A percentile compares a stretch with the other conserved stretches of the same genome.
phyloP scores from a whole-genome alignment of 92 coral and sea anemone species.

The Phenganax stokvisi region DNA sequence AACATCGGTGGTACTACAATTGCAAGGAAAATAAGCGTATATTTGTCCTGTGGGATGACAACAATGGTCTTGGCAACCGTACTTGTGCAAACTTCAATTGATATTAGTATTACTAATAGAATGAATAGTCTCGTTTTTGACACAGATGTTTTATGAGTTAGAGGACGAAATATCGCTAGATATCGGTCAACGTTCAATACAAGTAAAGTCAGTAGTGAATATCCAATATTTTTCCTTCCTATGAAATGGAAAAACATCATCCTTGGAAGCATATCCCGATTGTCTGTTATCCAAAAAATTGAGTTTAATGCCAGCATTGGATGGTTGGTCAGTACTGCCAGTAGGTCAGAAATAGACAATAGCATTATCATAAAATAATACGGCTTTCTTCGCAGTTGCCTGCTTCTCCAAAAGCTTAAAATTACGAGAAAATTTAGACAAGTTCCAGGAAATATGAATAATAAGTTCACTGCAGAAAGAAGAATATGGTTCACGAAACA shows the following conservation, averaged over 20 bases:
- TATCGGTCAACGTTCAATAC: no score
- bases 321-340: no score
- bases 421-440: no score
- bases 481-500: no score
- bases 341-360: background rate
- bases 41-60: background rate
- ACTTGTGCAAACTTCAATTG: no score
- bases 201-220: no score
- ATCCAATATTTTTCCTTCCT: no score
- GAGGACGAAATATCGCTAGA: no score
- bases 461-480: no score
- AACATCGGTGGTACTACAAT: background rate
- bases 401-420: background rate
- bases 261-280: background rate
- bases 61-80: background rate
- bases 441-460: background rate
- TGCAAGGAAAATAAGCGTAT: background rate
- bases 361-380: conserved; percentile 1
- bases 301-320: background rate
- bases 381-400: background rate
- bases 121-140: no score
- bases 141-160: no score
- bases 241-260: background rate
- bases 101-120: no score
- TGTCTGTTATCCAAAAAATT: background rate